A percentile compares a stretch with the other conserved stretches of the same genome.
Evolutionary conservation across 2,113 vertebrate species (phyloP).

Genomic region (Boleophthalmus pectinirostris): DNA sequence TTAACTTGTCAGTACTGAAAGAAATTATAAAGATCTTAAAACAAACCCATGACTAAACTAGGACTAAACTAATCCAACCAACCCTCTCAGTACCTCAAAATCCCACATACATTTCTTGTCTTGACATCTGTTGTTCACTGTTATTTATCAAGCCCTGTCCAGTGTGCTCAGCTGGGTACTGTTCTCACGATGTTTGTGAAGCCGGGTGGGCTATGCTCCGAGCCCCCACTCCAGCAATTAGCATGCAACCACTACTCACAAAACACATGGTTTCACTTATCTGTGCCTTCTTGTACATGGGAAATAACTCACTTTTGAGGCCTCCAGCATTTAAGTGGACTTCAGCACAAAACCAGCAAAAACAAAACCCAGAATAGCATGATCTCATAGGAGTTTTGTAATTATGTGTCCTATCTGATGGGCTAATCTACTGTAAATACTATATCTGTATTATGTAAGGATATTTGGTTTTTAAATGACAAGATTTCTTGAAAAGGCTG

Average conservation of each 20-base stretch:
- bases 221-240: slow-evolving; percentile 63
- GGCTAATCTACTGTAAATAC: slow-evolving; percentile 26
- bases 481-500: neutral
- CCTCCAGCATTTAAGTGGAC: slow-evolving; percentile 35
- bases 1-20: too few species aligned
- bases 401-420: slow-evolving; percentile 44
- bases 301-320: slow-evolving; percentile 50
- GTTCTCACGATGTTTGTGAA: slow-evolving; percentile 63
- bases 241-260: slow-evolving; percentile 52
- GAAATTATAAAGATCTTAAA: too few species aligned
- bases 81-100: neutral
- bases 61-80: neutral
- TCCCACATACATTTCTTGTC: neutral
- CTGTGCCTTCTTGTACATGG: slow-evolving; percentile 61
- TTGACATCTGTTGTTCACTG: slow-evolving; percentile 20
- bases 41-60: neutral
- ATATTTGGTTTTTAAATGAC: neutral
- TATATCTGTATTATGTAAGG: slow-evolving; percentile 16
- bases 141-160: slow-evolving; percentile 11
- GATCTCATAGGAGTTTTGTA: slow-evolving; percentile 48
- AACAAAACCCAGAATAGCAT: slow-evolving; percentile 49
- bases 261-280: slow-evolving; percentile 78
- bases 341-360: slow-evolving; percentile 21
- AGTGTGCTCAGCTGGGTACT: slow-evolving; percentile 26
- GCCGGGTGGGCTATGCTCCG: slow-evolving; percentile 53